A percentile compares a stretch with the other conserved stretches of the same genome.
phyloP scores from a whole-genome alignment of 1,140 invertebrate genomes.

The Mizuhopecten yessoensis region DNA sequence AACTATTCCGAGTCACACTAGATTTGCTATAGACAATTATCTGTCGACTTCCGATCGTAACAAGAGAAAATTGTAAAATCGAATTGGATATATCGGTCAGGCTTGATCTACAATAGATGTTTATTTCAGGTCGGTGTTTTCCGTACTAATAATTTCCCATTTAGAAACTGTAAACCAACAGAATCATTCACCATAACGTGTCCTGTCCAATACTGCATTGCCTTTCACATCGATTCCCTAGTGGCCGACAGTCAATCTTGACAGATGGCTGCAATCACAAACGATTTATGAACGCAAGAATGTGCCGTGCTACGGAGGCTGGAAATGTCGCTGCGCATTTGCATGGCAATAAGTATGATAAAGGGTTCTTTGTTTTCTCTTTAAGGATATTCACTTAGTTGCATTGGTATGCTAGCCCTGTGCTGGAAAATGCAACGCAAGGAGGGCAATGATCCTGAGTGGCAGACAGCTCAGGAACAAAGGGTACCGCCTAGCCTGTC shows the following conservation, averaged over 20 bases:
- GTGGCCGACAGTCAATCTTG: not conserved
- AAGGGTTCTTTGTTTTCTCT: not conserved
- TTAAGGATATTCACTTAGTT: not conserved
- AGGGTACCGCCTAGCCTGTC: too few relatives aligned
- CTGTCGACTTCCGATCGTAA: not conserved
- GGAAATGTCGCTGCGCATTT: not conserved
- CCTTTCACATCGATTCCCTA: not conserved
- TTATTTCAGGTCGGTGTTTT: not conserved
- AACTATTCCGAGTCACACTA: not conserved
- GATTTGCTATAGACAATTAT: not conserved
- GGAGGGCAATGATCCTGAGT: too few relatives aligned
- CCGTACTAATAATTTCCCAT: not conserved
- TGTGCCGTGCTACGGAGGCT: not conserved
- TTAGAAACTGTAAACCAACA: constrained; percentile 6
- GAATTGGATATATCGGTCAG: not conserved
- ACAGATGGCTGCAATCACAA: constrained; percentile 1
- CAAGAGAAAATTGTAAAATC: not conserved
- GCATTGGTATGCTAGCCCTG: not conserved
- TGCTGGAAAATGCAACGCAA: too few relatives aligned
- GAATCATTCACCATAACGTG: not conserved
- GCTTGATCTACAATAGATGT: not conserved
- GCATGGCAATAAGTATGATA: constrained; percentile 35
- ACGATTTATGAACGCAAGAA: constrained; percentile 16
- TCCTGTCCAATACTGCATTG: not conserved
- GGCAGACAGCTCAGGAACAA: too few relatives aligned